Percentiles rank a stretch among this genome's conserved stretches.
phyloP scores from a whole-genome alignment of 2,888 invertebrate genomes.

The Yponomeuta cagnagella region DNA sequence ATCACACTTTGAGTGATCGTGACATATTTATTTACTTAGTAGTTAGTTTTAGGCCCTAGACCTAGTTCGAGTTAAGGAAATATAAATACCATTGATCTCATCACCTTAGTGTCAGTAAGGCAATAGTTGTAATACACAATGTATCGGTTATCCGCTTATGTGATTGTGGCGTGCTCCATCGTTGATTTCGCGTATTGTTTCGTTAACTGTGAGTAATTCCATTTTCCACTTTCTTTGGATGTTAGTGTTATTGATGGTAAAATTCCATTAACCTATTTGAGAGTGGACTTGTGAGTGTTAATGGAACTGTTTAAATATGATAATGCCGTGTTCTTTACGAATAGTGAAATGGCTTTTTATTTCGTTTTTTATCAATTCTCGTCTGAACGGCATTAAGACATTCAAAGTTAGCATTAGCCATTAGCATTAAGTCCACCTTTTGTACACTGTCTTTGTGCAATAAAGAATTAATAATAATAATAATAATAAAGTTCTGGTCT shows the following conservation, averaged over 20 bases:
- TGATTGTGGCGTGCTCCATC: conserved; percentile 28
- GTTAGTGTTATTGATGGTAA: not conserved
- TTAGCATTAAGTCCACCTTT: too few species aligned
- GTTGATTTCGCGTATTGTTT: conserved; percentile 48
- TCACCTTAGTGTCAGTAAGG: conserved; percentile 27
- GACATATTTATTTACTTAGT: conserved; percentile 18
- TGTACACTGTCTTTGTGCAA: too few species aligned
- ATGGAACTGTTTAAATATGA: not conserved
- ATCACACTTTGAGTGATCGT: conserved; percentile 33
- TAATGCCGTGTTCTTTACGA: not conserved
- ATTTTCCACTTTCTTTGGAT: not conserved
- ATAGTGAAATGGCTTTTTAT: not conserved
- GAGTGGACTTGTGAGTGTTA: not conserved
- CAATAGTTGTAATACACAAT: conserved; percentile 36
- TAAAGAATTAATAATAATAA: too few species aligned
- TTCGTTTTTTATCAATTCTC: not conserved
- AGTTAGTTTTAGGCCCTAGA: conserved; percentile 35
- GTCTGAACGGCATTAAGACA: too few species aligned
- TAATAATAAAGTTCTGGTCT: too few species aligned
- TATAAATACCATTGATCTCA: conserved; percentile 32
- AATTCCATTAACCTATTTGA: not conserved
- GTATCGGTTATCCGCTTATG: conserved; percentile 40
- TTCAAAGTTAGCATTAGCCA: too few species aligned
- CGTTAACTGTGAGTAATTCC: conserved; percentile 57
- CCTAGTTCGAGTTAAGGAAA: conserved; percentile 32